Evolutionary conservation across 2,797 vertebrate genomes (phyloP).

Genomic region (Momotus momota): DNA sequence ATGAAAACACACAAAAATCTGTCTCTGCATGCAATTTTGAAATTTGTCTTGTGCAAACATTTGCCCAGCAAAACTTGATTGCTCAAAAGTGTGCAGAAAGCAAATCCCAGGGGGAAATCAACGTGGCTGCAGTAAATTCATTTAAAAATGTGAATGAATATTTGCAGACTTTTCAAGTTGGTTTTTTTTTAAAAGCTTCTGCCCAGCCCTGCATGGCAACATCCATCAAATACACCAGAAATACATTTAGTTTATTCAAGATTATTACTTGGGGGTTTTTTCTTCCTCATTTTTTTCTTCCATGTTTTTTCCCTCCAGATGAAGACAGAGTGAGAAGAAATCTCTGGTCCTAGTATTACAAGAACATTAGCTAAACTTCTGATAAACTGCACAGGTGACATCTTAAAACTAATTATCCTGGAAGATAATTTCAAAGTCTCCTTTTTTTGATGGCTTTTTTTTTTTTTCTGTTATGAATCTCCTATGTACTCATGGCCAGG

Average conservation of each 20-base stretch:
- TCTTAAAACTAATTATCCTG: not conserved
- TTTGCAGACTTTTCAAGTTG: slow-evolving; percentile 21
- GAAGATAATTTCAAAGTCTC: not conserved
- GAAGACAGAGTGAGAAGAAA: not conserved
- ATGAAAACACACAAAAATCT: slow-evolving; percentile 63
- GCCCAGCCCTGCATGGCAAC: not conserved
- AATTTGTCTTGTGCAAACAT: slow-evolving; percentile 74
- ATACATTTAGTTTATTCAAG: not conserved
- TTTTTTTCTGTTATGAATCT: not conserved
- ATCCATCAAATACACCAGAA: not conserved
- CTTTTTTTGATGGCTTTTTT: not conserved
- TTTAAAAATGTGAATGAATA: slow-evolving; percentile 67
- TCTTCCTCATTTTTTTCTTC: no score
- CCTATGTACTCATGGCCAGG: not conserved
- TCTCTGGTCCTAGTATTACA: not conserved
- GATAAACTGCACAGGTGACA: not conserved
- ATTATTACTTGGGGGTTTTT: not conserved
- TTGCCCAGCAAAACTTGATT: slow-evolving; percentile 72
- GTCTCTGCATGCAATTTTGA: slow-evolving; percentile 68
- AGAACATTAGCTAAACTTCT: not conserved
- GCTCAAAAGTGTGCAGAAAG: slow-evolving; percentile 71
- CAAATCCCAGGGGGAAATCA: slow-evolving; percentile 56
- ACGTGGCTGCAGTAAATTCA: slow-evolving; percentile 60
- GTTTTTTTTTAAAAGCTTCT: not conserved
- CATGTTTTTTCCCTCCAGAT: not conserved